Base-by-base conservation (phyloP, 2,888 invertebrate genomes). In the Nomada goodeniana region DNA sequence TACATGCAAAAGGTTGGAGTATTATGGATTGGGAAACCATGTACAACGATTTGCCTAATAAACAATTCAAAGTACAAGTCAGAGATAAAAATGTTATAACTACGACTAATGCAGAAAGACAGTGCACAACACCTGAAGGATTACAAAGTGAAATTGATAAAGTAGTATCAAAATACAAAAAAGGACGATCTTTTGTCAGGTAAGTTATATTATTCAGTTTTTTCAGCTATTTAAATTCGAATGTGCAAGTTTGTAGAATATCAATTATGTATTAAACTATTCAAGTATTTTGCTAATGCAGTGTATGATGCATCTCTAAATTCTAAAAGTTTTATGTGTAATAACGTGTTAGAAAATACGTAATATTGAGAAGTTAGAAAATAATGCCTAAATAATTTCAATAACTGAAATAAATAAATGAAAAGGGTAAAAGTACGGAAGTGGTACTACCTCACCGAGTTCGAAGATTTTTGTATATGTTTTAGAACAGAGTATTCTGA, bases 41-140 rank as follows among this genome's bases (percentile, higher is more conserved):
- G 13, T 99, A 99, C 92, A 93, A 92, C 0, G 99, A 99, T 93
- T 95, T 98, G 77, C 99, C 98, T 0, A 98, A 98, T 92, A 94
- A 96, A 76, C 98, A 97, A 91, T 94, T 98, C 44, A 99, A 99
- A 95, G 97, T 99, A 50, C 96, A 96, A 82, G 98, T 99, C 0
- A 94, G 96, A 95, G 98, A 99, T 93, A 96, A 99, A 68, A 97
- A 96, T 91, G 95, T 96, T 0, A 97, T 99, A 82, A 95, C 96
- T 61, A 99, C 99, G 0, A 96, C 97, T 0, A 97, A 98, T 94
- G 98, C 98, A 0, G 99, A 98, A 91, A 95, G 98, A 23, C 94
- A 94, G 71, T 97, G 98, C 90, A 95, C 97, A 0, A 95, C 96
- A 2, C 99, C 99, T 0, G 95, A 95, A 20, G 98, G 97, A 0